Base-by-base conservation (phyloP, 2,888 invertebrate genomes). In the Oxyteleia sp. region DNA sequence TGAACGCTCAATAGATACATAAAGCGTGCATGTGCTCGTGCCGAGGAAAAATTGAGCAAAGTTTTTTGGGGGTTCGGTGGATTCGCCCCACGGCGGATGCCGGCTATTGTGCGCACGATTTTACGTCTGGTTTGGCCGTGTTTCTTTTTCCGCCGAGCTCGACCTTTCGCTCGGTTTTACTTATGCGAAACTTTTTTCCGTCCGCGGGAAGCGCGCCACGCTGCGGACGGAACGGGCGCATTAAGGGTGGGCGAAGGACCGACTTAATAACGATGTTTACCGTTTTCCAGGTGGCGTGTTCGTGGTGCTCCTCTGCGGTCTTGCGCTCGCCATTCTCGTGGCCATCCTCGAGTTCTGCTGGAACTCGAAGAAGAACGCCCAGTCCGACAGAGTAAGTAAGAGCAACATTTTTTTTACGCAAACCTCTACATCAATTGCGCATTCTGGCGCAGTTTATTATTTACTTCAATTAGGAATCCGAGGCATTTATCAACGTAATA, bases 281-380 rank as follows among this genome's bases (percentile, higher is more conserved):
- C 85, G 76, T 92, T 98, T n/a, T n/a, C n/a, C n/a, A n/a, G n/a
- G n/a, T n/a, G n/a, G n/a, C n/a, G n/a, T n/a, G n/a, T n/a, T n/a
- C n/a, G n/a, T n/a, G n/a, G n/a, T n/a, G n/a, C n/a, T n/a, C n/a
- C n/a, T n/a, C n/a, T n/a, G n/a, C n/a, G n/a, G n/a, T n/a, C n/a
- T n/a, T n/a, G n/a, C n/a, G n/a, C n/a, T n/a, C 26, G 98, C 99
- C 0, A 97, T 99, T 81, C 95, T 99, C 66, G 98, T 98, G 2
- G 98, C 98, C 7, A 97, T 99, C 79, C 94, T 98, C 88, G 98
- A 99, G 92, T 99, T 99, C 93, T 98, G 98, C 89, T 98, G 98
- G 97, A 98, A 98, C 92, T 97, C 98, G 0, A 97, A 96, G 93
- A 98, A 97, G 93, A 97, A 97, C 90, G 96, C 97, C 0, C 96